Evolutionary conservation across 2,113 vertebrate species (phyloP), one percentile per base, ranked within the genome.

Genomic region (Cichladusa arquata): DNA sequence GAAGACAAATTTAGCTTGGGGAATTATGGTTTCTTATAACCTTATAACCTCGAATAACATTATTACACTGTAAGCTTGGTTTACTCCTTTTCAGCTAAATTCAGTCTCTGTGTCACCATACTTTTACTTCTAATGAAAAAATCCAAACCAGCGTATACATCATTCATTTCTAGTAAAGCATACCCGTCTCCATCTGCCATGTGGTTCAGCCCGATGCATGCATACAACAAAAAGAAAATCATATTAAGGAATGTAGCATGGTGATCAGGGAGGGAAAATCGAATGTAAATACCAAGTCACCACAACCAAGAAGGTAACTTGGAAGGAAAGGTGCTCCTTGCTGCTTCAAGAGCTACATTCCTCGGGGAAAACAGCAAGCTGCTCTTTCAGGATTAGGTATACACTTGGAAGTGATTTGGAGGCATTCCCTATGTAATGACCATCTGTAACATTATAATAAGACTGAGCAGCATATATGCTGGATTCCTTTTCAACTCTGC

Each of bases 391-490:
- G 23, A 95, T 85, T 50, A 72, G 16, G 57, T 62, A 95, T 72
- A 92, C 38, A 34, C 62, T 93, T 66, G 76, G 50, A 93, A 90
- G 62, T n/a, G 78, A 94, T 95, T 87, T 90, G 57, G 50, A 96
- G 81, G 64, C 54, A 65, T 62, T 96, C 38, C 91, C 95, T 96
- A 92, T 54, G 45, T 92, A 95, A 96, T 70, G 70, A 66, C 93
- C 95, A 96, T 92, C 92, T 92, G 93, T 87, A 95, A 76, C 0
- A 6, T 85, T 95, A 93, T 82, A 96, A 87, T 95, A 94, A 95
- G 87, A 86, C 40, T 34, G 48, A 96, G 78, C 16, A 76, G 53
- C 73, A 91, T 57, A 85, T 23, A 5, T 20, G n/a, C 70, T 79
- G 22, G 66, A 79, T 87, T 90, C 33, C 48, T 91, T 89, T 89